Conservation (phyloP, 2,888 invertebrate species). For the Drosophila robusta region DNA sequence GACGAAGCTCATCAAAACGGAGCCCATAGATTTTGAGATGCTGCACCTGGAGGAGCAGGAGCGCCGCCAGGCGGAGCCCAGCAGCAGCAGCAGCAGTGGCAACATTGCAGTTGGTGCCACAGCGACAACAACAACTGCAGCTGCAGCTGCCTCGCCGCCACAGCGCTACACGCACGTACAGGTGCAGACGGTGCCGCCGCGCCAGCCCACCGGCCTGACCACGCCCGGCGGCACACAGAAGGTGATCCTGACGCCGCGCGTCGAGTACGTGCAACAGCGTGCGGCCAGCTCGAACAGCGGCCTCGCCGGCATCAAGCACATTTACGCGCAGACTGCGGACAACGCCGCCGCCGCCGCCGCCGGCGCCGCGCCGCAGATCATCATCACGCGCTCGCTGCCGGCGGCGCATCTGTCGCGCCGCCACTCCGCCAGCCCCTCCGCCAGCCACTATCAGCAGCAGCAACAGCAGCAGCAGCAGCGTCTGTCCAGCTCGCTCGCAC, state of each 20-base stretch:
- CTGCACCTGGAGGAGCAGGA: conserved; percentile 58
- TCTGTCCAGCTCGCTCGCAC: conserved; percentile 2
- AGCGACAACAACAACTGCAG: not conserved
- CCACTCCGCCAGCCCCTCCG: conserved; percentile 80
- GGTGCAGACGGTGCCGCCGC: conserved; percentile 82
- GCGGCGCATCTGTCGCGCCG: conserved; percentile 66
- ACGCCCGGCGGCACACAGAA: conserved; percentile 81
- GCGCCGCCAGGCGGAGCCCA: conserved; percentile 36
- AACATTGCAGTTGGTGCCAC: no score
- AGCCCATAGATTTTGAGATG: conserved; percentile 84
- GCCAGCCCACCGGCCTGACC: conserved; percentile 73
- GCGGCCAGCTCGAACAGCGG: conserved; percentile 35
- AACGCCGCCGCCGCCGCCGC: conserved; percentile 53
- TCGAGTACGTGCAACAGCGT: conserved; percentile 80
- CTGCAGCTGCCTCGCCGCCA: conserved; percentile 34
- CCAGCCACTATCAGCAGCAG: conserved; percentile 67
- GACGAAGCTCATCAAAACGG: conserved; percentile 81
- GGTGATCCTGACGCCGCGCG: conserved; percentile 83
- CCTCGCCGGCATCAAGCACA: conserved; percentile 54
- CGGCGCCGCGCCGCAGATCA: conserved; percentile 77
- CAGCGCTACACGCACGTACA: conserved; percentile 82
- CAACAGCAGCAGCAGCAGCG: conserved; percentile 24
- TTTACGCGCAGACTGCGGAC: conserved; percentile 54
- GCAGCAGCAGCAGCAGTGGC: conserved; percentile 37
- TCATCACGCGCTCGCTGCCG: conserved; percentile 80